These are phyloP conservation scores for Pocillopora meandrina DNA, from an alignment of 92 coral and sea anemone species.

Conservation along the genomic window DNA sequence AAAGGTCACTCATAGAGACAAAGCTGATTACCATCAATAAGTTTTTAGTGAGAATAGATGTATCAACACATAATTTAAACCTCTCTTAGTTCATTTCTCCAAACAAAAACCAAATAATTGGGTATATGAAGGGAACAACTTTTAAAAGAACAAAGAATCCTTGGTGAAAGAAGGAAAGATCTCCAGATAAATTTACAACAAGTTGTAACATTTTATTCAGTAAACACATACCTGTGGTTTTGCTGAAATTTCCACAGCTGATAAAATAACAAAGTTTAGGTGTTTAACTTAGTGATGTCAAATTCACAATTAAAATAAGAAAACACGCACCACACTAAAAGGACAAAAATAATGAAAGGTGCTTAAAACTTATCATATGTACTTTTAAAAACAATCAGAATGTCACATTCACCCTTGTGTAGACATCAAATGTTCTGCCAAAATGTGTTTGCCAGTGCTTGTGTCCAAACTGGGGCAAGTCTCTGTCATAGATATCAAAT, in stretches of 20 bases:
- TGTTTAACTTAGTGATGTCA: background rate
- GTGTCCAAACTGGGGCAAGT: constrained; percentile 96
- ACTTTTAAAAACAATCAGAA: background rate
- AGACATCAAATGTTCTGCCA: constrained; percentile 96
- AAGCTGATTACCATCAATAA: too few species aligned
- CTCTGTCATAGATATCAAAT: constrained; percentile 49
- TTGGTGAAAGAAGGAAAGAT: too few species aligned
- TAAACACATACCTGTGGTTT: constrained; percentile 67
- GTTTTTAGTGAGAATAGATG: too few species aligned
- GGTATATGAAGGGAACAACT: too few species aligned
- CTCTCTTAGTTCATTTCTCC: too few species aligned
- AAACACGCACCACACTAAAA: background rate
- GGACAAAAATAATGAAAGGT: background rate
- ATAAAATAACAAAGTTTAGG: background rate
- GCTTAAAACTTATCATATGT: background rate
- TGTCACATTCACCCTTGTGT: constrained; percentile 70
- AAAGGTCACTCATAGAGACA: too few species aligned
- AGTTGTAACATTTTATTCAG: background rate
- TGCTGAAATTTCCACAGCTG: constrained; percentile 97
- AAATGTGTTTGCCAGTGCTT: constrained; percentile 97
- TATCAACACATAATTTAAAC: too few species aligned
- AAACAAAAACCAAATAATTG: too few species aligned
- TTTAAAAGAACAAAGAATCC: too few species aligned
- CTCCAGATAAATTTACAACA: background rate
- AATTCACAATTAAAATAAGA: background rate